Evolutionary conservation across 2,797 vertebrate species (phyloP), one percentile per base, ranked within the genome.

Genomic region (Capromys pilorides): DNA sequence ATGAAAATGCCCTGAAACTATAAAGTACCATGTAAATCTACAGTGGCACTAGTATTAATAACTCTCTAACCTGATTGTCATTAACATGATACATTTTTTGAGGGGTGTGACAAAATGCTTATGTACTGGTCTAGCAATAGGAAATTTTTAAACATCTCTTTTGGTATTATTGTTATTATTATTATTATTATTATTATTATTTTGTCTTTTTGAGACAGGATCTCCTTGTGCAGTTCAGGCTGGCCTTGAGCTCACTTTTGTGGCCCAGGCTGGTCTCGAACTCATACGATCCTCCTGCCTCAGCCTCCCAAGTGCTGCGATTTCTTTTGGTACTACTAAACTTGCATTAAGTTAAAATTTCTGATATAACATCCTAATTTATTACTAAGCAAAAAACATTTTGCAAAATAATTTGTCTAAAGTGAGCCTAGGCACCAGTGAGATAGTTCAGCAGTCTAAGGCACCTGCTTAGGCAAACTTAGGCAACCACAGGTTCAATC

Each of bases 271-370:
- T n/a, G n/a, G n/a, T n/a, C n/a, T n/a, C n/a, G n/a, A n/a, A n/a
- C n/a, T n/a, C n/a, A n/a, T n/a, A n/a, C n/a, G n/a, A n/a, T n/a
- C n/a, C n/a, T n/a, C n/a, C n/a, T n/a, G n/a, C n/a, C n/a, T n/a
- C n/a, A n/a, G n/a, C n/a, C n/a, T n/a, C n/a, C n/a, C n/a, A n/a
- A n/a, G n/a, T n/a, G n/a, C n/a, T n/a, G n/a, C n/a, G n/a, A 88
- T 71, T 31, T n/a, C 93, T 92, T 81, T 39, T 51, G n/a, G 39
- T 39, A 5, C 92, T 87, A 69, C 69, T n/a, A n/a, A 84, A 88
- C 62, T 84, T 7, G 19, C 36, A 91, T 4, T 77, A 33, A 26
- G 24, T 84, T 91, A 86, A 78, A 92, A 90, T 94, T 96, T 95
- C 71, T 18, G 9, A 19, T 66, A 18, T 91, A 39, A 86, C 26